Base-by-base conservation (phyloP, 2,888 invertebrate species). In the Caenorhabditis auriculariae region DNA sequence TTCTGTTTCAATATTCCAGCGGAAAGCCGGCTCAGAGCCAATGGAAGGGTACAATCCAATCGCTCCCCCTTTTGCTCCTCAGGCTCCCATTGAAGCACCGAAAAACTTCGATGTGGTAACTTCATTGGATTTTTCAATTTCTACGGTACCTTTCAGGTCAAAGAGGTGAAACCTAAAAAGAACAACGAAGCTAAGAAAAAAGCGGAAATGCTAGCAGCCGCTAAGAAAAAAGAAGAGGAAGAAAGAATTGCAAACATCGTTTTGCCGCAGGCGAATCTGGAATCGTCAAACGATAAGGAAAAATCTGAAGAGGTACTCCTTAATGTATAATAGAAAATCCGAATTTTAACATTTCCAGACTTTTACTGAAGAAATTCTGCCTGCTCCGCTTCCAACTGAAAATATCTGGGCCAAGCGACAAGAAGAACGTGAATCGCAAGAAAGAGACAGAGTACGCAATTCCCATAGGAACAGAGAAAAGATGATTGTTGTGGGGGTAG, bases 401-500 rank as follows among this genome's bases (percentile, higher is more conserved):
- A 80, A 80, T 51, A 60, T 80, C 4, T 80, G 80, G 80, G 75
- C 75, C 39, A 78, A 80, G 54, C 55, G 80, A 6, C 59, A 60
- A 48, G 78, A 78, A 50, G 78, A 80, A 27, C 57, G 73, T 2
- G 73, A 68, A 35, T 66, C 67, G 2, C 59, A 67, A 39, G 74
- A 76, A 43, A 58, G 67, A 12, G 74, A 74, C 17, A 68, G 65
- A 60, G 71, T 67, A 24, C 21, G 51, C 17, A n/a, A 9, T 23
- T 28, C n/a, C n/a, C n/a, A n/a, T n/a, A n/a, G n/a, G n/a, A n/a
- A n/a, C n/a, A n/a, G n/a, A n/a, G n/a, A n/a, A n/a, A n/a, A n/a
- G n/a, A n/a, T n/a, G n/a, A n/a, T n/a, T n/a, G n/a, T n/a, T n/a
- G n/a, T n/a, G n/a, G n/a, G n/a, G n/a, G n/a, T n/a, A n/a, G n/a